Conservation (phyloP, 2,797 vertebrate genomes). For the Pantherophis vulpinus region DNA sequence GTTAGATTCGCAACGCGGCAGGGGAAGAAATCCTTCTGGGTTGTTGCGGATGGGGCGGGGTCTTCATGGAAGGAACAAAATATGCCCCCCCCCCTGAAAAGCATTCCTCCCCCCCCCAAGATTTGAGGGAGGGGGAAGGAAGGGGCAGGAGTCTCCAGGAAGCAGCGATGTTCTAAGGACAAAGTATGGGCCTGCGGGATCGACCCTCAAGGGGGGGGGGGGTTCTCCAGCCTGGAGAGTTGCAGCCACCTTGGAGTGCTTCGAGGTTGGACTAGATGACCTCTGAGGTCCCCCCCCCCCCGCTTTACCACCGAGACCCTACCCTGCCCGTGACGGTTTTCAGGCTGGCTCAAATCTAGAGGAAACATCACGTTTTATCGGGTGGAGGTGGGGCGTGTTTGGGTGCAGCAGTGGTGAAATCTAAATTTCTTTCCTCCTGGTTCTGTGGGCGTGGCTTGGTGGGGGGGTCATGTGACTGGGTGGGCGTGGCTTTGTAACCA, state of each 20-base stretch:
- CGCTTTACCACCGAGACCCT: background rate
- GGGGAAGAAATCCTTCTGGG: background rate
- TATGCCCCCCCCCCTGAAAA: background rate
- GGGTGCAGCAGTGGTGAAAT: too few species aligned
- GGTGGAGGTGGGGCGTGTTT: background rate
- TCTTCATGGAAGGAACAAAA: background rate
- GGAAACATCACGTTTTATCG: background rate
- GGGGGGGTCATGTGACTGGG: too few species aligned
- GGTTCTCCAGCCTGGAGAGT: background rate
- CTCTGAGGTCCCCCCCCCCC: background rate
- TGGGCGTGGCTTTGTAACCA: too few species aligned
- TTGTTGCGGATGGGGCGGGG: too few species aligned
- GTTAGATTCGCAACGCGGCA: background rate
- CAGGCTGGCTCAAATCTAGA: background rate
- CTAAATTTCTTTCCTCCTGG: too few species aligned
- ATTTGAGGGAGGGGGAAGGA: background rate
- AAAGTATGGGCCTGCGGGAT: background rate
- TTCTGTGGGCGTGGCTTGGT: too few species aligned
- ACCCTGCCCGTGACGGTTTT: background rate
- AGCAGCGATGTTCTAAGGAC: background rate
- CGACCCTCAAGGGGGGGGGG: background rate
- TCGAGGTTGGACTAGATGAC: background rate
- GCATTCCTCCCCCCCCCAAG: background rate
- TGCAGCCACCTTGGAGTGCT: too few species aligned
- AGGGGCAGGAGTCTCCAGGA: background rate